Base-by-base conservation (phyloP, 2,113 vertebrate species). In the Ariopsis seemanni region DNA sequence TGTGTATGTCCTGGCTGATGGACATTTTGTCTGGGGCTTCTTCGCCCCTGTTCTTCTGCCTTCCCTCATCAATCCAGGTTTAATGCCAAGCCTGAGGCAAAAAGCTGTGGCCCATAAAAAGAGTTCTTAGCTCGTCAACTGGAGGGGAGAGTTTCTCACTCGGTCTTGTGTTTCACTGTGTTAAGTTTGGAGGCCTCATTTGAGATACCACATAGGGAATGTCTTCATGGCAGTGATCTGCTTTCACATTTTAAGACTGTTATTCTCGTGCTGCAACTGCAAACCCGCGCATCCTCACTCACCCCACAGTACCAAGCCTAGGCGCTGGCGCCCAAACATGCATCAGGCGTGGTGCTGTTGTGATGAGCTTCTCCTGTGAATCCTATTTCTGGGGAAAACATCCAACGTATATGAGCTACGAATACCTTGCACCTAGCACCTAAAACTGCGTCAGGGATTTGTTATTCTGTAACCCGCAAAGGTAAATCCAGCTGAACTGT, bases 171-270 rank as follows among this genome's bases (percentile, higher is more conserved):
- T 86, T 86, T 67, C 52, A 84, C 81, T 84, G 81, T 81, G 87
- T 53, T 78, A 71, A 75, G 71, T 4, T 71, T 55, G 34, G 55
- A 75, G 84, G 72, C 85, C 84, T 79, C 48, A 4, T 71, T 42
- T 30, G 42, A 27, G 79, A 53, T 82, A 75, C 63, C 83, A 85
- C 50, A 18, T 78, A 85, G 82, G 58, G 69, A 88, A 85, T 22
- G 63, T 53, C 85, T 82, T 87, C 82, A 85, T 71, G 65, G 83
- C 85, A 86, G 17, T 88, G 82, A 82, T 84, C 89, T 93, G 93
- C 93, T 92, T 95, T 94, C 88, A 92, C 90, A 84, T 93, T 83
- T 91, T 87, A 90, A 92, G 94, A 95, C 94, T 95, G 94, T 94
- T 94, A 94, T 90, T 90, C 84, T 85, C 85, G n/a, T 82, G 85